Base-by-base conservation (phyloP, 2,888 invertebrate species). In the Rapana venosa region DNA sequence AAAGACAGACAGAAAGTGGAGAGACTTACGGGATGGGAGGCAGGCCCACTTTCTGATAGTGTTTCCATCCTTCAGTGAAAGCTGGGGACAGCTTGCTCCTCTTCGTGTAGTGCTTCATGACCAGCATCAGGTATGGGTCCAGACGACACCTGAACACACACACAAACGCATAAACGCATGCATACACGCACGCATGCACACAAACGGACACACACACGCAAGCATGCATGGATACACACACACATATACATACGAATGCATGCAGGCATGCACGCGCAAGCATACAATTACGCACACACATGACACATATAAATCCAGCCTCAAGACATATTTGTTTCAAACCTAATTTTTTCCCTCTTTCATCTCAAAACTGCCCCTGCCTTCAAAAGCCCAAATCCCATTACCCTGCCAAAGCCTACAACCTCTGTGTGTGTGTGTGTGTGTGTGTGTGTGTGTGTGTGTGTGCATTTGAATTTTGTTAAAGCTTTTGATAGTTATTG, bases 31-130 rank as follows among this genome's bases (percentile, higher is more conserved):
- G 91, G 56, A 95, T 94, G 13, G 94, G 94, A 26, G 95, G 95
- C 13, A 95, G 93, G 20, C 95, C 95, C 56, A 95, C 93, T 91
- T 92, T 94, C 92, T 94, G 94, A 91, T 94, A 96, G 92, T 96
- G 96, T 90, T 93, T 92, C 96, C 96, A 96, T 0, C 95, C 95
- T 66, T 96, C 95, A 0, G 94, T 91, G 90, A 96, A 96, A 20
- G 94, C 93, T 32, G 94, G 92, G 1, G 95, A 94, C 15, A 96
- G 91, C 89, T 94, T 94, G 79, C 92, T 92, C 47, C 93, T 94
- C 89, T 94, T 94, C n/a, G 95, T 94, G 91, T 95, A 96, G 88
- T 93, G 93, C 36, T 90, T 91, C 81, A 96, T 91, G 8, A 95
- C 93, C 90, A 94, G 94, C 95, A 96, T 96, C 87, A 96, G 91